Base-by-base conservation (phyloP, 1,140 invertebrate genomes). In the Magallana angulata region DNA sequence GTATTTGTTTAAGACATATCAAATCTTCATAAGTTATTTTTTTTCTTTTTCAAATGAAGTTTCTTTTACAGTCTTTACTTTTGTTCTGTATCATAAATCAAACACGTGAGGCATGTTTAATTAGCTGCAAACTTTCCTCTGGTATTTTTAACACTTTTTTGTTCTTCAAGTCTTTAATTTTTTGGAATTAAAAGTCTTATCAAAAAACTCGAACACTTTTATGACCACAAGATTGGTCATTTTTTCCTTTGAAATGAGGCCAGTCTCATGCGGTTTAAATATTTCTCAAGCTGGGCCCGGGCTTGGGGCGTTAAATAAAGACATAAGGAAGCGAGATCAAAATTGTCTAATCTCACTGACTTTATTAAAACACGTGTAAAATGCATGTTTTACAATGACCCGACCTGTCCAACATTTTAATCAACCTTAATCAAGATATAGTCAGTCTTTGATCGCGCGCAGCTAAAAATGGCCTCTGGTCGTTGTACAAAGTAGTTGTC, bases 341-440 rank as follows among this genome's bases (percentile, higher is more conserved):
- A 11, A 36, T 76, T 30, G 68, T 76, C 68, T 24, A 8, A 18
- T 30, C 24, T 76, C 68, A 24, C 68, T 30, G 18, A 9, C 12
- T 11, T 76, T 30, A 76, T 76, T 76, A 76, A 76, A 76, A 76
- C 68, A 76, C 68, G 68, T 76, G 68, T 76, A 76, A 76, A 76
- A 76, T 76, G 68, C 68, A 76, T 76, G 68, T 30, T 76, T 30
- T 76, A 76, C 68, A 76, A 76, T 36, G 36, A 5, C 24, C 24
- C 8, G 24, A 6, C 24, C 68, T 76, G 68, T 76, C 24, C 5
- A 30, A 76, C 68, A 76, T 11, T 76, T 76, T 30, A 36, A 76
- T 76, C 68, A 76, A 76, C 24, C 24, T 12, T 30, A 76, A 76
- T 76, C 68, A 76, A 76, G 36, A 36, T 76, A 30, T 48, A 48